Evolutionary conservation across 1,140 invertebrate species (phyloP).

Genomic region (Cyphomyrmex costatus): DNA sequence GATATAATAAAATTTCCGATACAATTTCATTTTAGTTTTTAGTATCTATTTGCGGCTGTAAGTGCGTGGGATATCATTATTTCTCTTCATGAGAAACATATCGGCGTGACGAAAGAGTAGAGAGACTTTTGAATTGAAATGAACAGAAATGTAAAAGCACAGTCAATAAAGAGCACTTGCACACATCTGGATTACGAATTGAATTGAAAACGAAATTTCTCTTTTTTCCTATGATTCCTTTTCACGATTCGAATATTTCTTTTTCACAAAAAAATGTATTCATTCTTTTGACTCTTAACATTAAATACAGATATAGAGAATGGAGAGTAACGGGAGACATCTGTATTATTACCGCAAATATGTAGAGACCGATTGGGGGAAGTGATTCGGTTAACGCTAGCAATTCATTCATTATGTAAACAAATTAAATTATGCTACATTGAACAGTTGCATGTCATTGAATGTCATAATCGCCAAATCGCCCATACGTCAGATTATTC

Average conservation of each 20-base stretch:
- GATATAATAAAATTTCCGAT: slow-evolving; percentile 26
- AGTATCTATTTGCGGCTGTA: slow-evolving; percentile 12
- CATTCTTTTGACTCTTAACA: neutral
- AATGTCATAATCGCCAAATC: slow-evolving; percentile 27
- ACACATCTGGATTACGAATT: slow-evolving; percentile 34
- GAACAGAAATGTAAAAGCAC: slow-evolving; percentile 61
- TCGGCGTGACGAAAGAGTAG: slow-evolving; percentile 27
- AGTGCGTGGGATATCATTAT: slow-evolving; percentile 31
- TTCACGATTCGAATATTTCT: no score
- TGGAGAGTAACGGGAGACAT: neutral
- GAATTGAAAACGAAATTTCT: slow-evolving; percentile 24
- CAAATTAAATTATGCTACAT: slow-evolving; percentile 24
- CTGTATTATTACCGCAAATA: neutral
- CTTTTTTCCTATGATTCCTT: neutral
- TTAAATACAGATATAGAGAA: neutral
- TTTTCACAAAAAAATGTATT: neutral
- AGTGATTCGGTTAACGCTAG: neutral
- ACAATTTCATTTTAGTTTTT: slow-evolving; percentile 17
- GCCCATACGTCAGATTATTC: neutral
- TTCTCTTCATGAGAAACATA: slow-evolving; percentile 48
- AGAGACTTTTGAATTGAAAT: slow-evolving; percentile 31
- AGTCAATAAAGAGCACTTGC: slow-evolving; percentile 61
- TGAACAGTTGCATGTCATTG: neutral
- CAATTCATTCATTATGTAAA: slow-evolving; percentile 2
- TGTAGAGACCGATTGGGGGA: neutral